Evolutionary conservation across 2,888 invertebrate genomes (phyloP).

Genomic region (Seira ritae): DNA sequence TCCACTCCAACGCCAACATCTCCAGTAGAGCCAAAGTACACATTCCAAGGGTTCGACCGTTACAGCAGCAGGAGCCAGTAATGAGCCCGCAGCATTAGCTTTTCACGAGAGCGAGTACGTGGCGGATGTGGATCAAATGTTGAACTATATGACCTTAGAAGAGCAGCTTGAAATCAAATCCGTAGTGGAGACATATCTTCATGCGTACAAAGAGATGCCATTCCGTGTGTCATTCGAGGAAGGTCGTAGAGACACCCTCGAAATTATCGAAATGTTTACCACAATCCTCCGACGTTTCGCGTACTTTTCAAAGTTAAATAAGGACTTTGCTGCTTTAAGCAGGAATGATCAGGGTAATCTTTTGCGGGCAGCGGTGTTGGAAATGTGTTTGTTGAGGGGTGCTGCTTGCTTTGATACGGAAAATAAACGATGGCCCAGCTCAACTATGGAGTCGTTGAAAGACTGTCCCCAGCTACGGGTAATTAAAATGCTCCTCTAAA

Average conservation of each 20-base stretch:
- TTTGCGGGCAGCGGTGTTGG: slow-evolving; percentile 76
- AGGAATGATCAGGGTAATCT: slow-evolving; percentile 74
- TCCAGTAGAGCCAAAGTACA: slow-evolving; percentile 43
- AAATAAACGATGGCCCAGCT: slow-evolving; percentile 74
- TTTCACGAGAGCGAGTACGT: slow-evolving; percentile 60
- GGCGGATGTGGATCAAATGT: slow-evolving; percentile 70
- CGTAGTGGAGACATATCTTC: slow-evolving; percentile 73
- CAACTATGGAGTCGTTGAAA: slow-evolving; percentile 71
- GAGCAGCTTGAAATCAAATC: slow-evolving; percentile 73
- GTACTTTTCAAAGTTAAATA: slow-evolving; percentile 74
- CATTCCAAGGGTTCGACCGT: slow-evolving; percentile 38
- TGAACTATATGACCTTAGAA: slow-evolving; percentile 69
- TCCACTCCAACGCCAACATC: slow-evolving; percentile 1
- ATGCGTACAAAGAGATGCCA: slow-evolving; percentile 74
- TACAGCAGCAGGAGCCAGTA: not conserved
- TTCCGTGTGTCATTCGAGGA: slow-evolving; percentile 64
- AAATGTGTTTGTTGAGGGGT: slow-evolving; percentile 76
- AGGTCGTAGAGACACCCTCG: slow-evolving; percentile 66
- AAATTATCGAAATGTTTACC: slow-evolving; percentile 75
- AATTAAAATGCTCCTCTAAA: not conserved
- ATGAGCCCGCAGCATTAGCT: slow-evolving; percentile 42
- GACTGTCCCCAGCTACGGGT: slow-evolving; percentile 73
- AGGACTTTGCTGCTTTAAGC: slow-evolving; percentile 73
- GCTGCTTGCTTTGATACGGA: slow-evolving; percentile 76
- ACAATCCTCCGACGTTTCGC: slow-evolving; percentile 74